Evolutionary conservation across 1,140 invertebrate species (phyloP).

Genomic region (Tenebrio molitor): DNA sequence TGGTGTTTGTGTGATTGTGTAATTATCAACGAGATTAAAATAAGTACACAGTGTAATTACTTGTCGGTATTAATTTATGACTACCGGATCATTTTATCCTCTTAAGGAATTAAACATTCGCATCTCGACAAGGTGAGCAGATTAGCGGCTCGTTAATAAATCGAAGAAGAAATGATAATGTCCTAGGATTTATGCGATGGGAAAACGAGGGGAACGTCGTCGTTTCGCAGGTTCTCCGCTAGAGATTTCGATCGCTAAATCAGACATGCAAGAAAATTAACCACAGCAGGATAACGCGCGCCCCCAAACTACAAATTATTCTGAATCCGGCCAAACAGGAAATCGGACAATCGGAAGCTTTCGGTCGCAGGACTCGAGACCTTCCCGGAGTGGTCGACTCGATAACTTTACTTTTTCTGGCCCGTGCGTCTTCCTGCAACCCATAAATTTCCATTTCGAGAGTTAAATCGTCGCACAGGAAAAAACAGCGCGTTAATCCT

Average conservation of each 20-base stretch:
- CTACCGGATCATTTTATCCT: constrained; percentile 37
- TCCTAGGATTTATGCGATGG: constrained; percentile 23
- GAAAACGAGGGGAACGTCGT: constrained; percentile 4
- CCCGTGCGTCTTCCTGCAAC: constrained; percentile 24
- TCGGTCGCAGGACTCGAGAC: too few relatives aligned
- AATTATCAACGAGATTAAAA: constrained; percentile 34
- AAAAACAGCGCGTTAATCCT: neutral
- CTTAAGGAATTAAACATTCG: constrained; percentile 22
- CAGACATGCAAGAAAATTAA: too few relatives aligned
- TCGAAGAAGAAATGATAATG: constrained; percentile 14
- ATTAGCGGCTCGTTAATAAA: constrained; percentile 31
- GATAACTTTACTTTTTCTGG: too few relatives aligned
- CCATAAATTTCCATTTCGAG: constrained; percentile 24
- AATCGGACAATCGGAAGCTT: too few relatives aligned
- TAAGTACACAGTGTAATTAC: constrained; percentile 23
- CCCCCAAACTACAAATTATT: too few relatives aligned
- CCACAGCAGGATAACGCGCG: too few relatives aligned
- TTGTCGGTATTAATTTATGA: constrained; percentile 29
- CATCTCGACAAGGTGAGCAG: constrained; percentile 24
- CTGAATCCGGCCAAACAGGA: too few relatives aligned
- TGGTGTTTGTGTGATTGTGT: constrained; percentile 26
- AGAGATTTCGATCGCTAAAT: too few relatives aligned
- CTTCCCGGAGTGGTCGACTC: too few relatives aligned
- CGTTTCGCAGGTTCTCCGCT: neutral
- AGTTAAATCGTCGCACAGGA: neutral